A percentile compares a stretch with the other conserved stretches of the same genome.
Conservation (phyloP, 2,888 invertebrate species). For the Melinaea marsaeus region DNA sequence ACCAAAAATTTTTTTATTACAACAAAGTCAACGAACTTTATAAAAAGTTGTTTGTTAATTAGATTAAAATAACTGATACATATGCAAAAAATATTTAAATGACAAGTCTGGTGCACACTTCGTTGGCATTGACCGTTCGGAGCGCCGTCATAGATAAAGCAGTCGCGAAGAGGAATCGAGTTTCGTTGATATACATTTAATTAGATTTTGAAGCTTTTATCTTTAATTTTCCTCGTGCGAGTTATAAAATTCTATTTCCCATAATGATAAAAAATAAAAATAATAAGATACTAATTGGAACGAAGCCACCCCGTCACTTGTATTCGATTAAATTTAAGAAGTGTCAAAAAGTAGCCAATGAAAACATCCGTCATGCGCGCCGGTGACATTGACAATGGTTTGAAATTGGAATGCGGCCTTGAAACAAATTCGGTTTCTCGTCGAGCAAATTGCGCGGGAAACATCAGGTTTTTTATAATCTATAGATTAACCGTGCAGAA, state of each 20-base stretch:
- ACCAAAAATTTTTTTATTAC: constrained; percentile 20
- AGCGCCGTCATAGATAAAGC: constrained; percentile 32
- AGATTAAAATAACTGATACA: constrained; percentile 41
- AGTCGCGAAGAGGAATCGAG: constrained; percentile 22
- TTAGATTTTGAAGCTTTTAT: neutral
- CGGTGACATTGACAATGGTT: constrained; percentile 74
- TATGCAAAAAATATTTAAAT: constrained; percentile 46
- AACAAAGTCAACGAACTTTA: constrained; percentile 38
- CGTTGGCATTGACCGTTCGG: constrained; percentile 46
- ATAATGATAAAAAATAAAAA: no score
- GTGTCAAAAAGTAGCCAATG: constrained; percentile 41
- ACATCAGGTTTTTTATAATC: constrained; percentile 51
- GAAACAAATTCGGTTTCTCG: constrained; percentile 66
- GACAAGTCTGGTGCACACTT: constrained; percentile 44
- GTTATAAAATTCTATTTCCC: no score
- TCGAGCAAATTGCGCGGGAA: constrained; percentile 59
- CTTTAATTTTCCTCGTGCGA: neutral
- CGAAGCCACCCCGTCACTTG: no score
- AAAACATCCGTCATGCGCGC: constrained; percentile 58
- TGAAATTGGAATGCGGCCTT: constrained; percentile 74
- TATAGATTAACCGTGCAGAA: constrained; percentile 47
- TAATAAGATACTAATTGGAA: no score
- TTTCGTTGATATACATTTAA: constrained; percentile 9
- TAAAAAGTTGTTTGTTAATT: constrained; percentile 44
- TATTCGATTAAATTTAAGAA: constrained; percentile 22